phyloP scores from a whole-genome alignment of 2,113 vertebrate species.

The Passer domesticus region DNA sequence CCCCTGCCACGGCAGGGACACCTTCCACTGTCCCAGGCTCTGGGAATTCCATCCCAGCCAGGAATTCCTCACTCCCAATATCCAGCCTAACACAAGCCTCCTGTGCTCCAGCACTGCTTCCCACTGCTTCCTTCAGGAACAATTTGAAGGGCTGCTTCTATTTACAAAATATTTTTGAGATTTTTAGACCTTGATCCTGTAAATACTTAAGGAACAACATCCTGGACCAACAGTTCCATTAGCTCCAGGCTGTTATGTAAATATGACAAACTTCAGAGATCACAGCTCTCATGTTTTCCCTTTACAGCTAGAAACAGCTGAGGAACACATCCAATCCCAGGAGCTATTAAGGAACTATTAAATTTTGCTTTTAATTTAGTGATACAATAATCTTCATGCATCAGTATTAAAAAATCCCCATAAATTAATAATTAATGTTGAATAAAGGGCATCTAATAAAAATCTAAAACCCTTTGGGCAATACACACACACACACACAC shows the following conservation, averaged over 20 bases:
- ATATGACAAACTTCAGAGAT: not conserved
- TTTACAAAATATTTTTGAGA: not conserved
- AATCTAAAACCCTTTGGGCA: not conserved
- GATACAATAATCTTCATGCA: not conserved
- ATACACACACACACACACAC: not conserved
- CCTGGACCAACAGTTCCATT: not conserved
- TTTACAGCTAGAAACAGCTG: not conserved
- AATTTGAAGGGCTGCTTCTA: not conserved
- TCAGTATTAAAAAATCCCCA: not conserved
- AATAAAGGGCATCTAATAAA: not conserved
- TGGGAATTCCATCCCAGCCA: not conserved
- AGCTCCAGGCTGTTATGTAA: not conserved
- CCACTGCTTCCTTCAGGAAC: not conserved
- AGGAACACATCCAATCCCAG: not conserved
- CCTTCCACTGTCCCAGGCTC: accelerated
- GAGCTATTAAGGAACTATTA: not conserved
- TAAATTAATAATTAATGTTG: not conserved
- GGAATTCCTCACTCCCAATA: not conserved
- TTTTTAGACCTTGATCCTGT: not conserved
- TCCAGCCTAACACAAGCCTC: accelerated
- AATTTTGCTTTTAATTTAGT: not conserved
- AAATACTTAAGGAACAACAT: not conserved
- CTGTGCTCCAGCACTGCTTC: not conserved
- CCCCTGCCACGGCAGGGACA: not conserved
- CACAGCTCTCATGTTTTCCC: not conserved